phyloP scores from a whole-genome alignment of 2,113 vertebrate species.

The Tragelaphus imberbis region DNA sequence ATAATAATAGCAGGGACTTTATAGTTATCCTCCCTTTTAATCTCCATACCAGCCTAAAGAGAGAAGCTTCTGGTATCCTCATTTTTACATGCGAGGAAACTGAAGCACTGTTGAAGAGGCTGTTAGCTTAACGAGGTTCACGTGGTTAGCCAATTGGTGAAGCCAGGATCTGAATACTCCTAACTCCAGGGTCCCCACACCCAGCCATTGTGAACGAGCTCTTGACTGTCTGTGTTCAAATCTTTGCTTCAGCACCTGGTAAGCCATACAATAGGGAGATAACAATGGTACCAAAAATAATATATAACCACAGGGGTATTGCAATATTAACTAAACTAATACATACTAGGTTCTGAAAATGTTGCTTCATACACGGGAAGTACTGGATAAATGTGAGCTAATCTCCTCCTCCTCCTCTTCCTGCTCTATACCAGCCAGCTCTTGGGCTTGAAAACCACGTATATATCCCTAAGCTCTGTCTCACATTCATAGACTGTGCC shows the following conservation, averaged over 20 bases:
- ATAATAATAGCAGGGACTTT: not conserved
- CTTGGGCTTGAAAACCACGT: not conserved
- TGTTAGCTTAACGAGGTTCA: not conserved
- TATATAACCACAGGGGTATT: not conserved
- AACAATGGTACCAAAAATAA: not conserved
- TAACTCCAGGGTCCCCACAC: not conserved
- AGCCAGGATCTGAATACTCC: not conserved
- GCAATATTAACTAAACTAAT: not conserved
- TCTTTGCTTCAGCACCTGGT: not conserved
- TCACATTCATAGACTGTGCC: not conserved
- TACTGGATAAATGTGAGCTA: not conserved
- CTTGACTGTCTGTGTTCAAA: not conserved
- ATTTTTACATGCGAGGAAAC: not conserved
- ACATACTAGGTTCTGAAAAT: not conserved
- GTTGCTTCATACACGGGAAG: not conserved
- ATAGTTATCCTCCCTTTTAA: constrained; percentile 2
- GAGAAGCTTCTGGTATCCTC: not conserved
- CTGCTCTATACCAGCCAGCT: not conserved
- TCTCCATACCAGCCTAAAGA: not conserved
- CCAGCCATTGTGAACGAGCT: not conserved
- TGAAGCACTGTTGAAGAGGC: not conserved
- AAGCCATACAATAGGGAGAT: not conserved
- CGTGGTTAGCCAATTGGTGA: not conserved
- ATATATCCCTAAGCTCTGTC: not conserved
- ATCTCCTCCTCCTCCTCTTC: not conserved